A percentile compares a stretch with the other conserved stretches of the same genome.
Conservation (phyloP, 2,888 invertebrate genomes). For the Ochropleura plecta region DNA sequence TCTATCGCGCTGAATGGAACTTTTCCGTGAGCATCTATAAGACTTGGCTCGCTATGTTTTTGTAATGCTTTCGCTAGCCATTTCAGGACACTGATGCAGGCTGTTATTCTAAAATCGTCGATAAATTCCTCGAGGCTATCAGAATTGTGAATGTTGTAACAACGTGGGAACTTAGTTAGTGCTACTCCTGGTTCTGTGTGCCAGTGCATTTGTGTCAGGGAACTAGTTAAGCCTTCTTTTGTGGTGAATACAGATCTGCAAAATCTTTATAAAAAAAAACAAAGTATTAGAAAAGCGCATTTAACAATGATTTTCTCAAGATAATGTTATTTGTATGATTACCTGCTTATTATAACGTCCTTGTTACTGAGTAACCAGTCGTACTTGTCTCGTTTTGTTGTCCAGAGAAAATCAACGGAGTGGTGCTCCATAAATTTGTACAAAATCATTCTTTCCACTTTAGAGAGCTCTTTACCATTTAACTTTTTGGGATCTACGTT, state of each 20-base stretch:
- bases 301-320: neutral
- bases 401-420: slow-evolving; percentile 97
- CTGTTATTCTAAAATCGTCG: slow-evolving; percentile 97
- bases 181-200: slow-evolving; percentile 95
- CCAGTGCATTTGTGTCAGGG: slow-evolving; percentile 96
- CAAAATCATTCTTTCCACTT: slow-evolving; percentile 93
- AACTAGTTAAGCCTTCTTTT: slow-evolving; percentile 96
- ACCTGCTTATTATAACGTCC: slow-evolving; percentile 89
- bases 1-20: slow-evolving; percentile 94
- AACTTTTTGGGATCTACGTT: slow-evolving; percentile 84
- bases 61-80: slow-evolving; percentile 92
- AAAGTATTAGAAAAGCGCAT: neutral
- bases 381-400: slow-evolving; percentile 95
- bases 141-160: slow-evolving; percentile 95
- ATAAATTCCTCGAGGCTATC: slow-evolving; percentile 96
- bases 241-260: slow-evolving; percentile 97
- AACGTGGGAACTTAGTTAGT: slow-evolving; percentile 95
- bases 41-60: slow-evolving; percentile 88
- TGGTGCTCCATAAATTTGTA: slow-evolving; percentile 95
- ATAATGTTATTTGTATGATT: slow-evolving; percentile 39
- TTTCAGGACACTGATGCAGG: slow-evolving; percentile 96
- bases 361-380: slow-evolving; percentile 92
- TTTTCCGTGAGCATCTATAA: slow-evolving; percentile 91
- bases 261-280: slow-evolving; percentile 93
- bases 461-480: slow-evolving; percentile 89